Conservation (phyloP, 2,113 vertebrate genomes). For the Mustela lutreola region DNA sequence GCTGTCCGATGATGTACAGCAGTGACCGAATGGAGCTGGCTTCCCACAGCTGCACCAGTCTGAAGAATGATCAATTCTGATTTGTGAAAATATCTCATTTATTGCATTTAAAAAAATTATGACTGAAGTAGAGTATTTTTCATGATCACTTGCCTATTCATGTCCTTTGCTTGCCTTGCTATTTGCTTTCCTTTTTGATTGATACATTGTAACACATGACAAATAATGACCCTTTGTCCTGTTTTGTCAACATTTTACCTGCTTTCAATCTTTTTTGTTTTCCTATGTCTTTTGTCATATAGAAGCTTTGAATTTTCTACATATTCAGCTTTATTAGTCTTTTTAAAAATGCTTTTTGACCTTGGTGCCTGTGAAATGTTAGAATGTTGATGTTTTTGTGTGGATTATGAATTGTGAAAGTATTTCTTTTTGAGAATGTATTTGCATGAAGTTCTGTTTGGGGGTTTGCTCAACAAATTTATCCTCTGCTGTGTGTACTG, state of each 20-base stretch:
- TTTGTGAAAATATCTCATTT: not conserved
- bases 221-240: not conserved
- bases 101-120: not conserved
- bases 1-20: not conserved
- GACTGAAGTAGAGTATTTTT: not conserved
- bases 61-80: not conserved
- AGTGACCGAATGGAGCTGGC: no score
- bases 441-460: not conserved
- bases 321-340: not conserved
- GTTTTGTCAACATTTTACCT: not conserved
- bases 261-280: not conserved
- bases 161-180: not conserved
- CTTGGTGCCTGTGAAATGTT: not conserved
- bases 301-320: conserved; percentile 19
- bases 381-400: conserved; percentile 28
- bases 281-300: not conserved
- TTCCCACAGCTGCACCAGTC: not conserved
- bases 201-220: not conserved
- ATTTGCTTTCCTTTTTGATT: not conserved
- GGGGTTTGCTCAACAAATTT: not conserved
- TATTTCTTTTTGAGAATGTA: not conserved
- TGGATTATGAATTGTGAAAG: not conserved
- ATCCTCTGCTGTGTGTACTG: not conserved
- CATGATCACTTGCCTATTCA: not conserved
- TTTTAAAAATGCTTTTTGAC: not conserved